These are phyloP conservation scores for Huso huso DNA, from an alignment of 2,797 vertebrate genomes.

Conservation along the genomic window DNA sequence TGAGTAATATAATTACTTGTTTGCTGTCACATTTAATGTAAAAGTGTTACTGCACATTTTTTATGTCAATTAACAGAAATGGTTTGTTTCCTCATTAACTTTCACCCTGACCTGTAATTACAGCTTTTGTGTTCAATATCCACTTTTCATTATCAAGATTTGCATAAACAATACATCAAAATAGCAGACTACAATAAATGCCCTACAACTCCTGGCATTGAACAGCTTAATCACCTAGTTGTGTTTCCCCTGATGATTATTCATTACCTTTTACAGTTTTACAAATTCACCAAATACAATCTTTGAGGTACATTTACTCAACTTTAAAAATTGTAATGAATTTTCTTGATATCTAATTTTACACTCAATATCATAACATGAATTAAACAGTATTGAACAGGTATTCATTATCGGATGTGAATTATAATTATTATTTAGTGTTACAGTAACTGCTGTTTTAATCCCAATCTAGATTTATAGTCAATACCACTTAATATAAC, in stretches of 20 bases:
- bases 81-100: neutral
- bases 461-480: too few species aligned
- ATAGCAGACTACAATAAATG: conserved; percentile 29
- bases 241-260: conserved; percentile 46
- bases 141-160: conserved; percentile 21
- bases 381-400: conserved; percentile 57
- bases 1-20: too few species aligned
- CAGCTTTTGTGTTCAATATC: neutral
- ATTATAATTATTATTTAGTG: conserved; percentile 44
- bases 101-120: neutral
- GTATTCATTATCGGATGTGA: conserved; percentile 49
- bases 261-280: conserved; percentile 48
- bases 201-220: conserved; percentile 39
- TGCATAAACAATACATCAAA: conserved; percentile 36
- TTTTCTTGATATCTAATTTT: conserved; percentile 51
- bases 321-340: conserved; percentile 56
- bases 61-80: too few species aligned
- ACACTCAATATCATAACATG: conserved; percentile 44
- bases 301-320: conserved; percentile 53
- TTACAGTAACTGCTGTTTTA: neutral
- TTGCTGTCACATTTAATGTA: too few species aligned
- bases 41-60: too few species aligned
- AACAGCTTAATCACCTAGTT: conserved; percentile 48
- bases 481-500: too few species aligned
- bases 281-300: conserved; percentile 51